Conservation (phyloP, 2,797 vertebrate species). For the Sus cebifrons region DNA sequence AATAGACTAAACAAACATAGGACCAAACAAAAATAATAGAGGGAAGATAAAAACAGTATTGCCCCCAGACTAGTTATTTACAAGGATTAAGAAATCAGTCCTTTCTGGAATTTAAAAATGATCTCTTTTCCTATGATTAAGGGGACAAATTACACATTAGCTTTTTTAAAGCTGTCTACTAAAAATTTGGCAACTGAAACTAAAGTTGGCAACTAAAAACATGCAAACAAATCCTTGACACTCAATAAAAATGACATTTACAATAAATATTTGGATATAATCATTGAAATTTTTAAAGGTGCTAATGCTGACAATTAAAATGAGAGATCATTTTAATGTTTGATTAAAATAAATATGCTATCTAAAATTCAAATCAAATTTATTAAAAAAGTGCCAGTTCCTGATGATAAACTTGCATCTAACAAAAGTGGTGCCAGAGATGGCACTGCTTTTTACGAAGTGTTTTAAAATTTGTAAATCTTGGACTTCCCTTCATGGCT, state of each 20-base stretch:
- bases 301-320: background rate
- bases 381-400: background rate
- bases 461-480: background rate
- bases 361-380: constrained; percentile 15
- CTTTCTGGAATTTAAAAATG: background rate
- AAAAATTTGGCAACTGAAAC: background rate
- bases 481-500: no score
- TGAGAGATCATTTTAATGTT: constrained; percentile 5
- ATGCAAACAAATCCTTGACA: background rate
- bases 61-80: background rate
- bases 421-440: background rate
- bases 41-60: background rate
- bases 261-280: constrained; percentile 41
- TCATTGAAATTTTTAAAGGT: background rate
- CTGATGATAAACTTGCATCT: background rate
- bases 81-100: background rate
- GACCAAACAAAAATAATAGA: constrained; percentile 3
- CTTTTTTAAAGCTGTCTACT: constrained; percentile 2
- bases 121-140: background rate
- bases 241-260: background rate
- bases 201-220: constrained; percentile 16
- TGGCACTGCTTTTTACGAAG: background rate
- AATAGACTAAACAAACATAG: background rate
- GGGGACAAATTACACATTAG: background rate
- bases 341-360: constrained; percentile 22